Conservation (phyloP, 2,797 vertebrate species). For the Sciurus vulgaris region DNA sequence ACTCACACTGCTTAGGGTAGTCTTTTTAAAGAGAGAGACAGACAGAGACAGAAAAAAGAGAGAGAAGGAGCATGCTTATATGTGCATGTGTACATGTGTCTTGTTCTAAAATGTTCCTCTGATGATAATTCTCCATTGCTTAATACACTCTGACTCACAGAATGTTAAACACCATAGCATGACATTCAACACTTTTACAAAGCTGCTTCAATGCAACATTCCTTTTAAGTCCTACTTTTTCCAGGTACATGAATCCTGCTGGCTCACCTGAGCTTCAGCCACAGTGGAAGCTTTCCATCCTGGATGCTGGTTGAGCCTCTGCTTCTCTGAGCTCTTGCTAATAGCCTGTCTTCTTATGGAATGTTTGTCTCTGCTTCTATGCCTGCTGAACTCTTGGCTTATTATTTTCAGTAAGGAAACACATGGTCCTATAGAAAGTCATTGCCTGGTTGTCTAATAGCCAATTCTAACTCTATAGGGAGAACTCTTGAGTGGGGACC, state of each 20-base stretch:
- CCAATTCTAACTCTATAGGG: not conserved
- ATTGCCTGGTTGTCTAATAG: not conserved
- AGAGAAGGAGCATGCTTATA: too few species aligned
- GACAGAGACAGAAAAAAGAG: rapidly evolving
- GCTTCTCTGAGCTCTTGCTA: rapidly evolving
- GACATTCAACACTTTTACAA: not conserved
- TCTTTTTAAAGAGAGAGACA: not conserved
- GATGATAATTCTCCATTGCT: too few species aligned
- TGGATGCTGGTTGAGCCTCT: not conserved
- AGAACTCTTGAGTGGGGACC: rapidly evolving
- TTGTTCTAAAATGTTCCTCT: not conserved
- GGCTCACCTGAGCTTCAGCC: not conserved
- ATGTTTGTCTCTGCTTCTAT: not conserved
- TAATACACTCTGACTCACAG: not conserved
- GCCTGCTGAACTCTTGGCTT: not conserved
- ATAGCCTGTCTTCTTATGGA: rapidly evolving
- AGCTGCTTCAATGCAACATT: not conserved
- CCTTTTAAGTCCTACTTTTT: not conserved
- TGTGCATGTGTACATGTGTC: not conserved
- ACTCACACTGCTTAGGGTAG: not conserved
- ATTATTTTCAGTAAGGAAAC: not conserved
- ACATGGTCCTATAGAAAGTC: too few species aligned
- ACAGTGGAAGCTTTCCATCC: not conserved
- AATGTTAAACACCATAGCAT: not conserved
- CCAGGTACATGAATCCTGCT: not conserved